Base-by-base conservation (phyloP, 2,797 vertebrate genomes). In the Spinibarbus caldwelli region DNA sequence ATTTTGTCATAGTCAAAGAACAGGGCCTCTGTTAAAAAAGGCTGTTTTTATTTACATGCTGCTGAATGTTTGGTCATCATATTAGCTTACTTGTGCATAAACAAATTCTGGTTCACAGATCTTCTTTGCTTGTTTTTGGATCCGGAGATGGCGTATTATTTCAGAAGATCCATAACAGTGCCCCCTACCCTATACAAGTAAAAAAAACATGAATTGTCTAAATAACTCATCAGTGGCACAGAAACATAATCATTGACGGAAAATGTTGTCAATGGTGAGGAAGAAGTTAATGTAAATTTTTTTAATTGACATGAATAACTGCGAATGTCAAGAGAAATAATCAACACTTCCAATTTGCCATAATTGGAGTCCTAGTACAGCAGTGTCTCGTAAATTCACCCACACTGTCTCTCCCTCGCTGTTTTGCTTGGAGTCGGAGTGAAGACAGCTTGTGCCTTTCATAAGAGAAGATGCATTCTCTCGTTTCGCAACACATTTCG, bases 401-500 rank as follows among this genome's bases (percentile, higher is more conserved):
- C 57, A 17, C 76, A 43, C 38, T 1, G 31, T 77, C 34, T 29
- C 70, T 26, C 19, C 29, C 29, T 80, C 6, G n/a, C 47, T 73
- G 52, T 77, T 80, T 64, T 7, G 21, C 41, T 75, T 68, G 17
- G 29, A 76, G 82, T 64, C 43, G 64, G 67, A 76, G 38, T 45
- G 70, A 64, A 2, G 76, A 73, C 70, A 57, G 43, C 85, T 76
- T 86, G 85, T 57, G 45, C 36, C 68, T 62, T 80, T 87, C 85
- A 54, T 62, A 17, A 78, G 49, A 31, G 68, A 73, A 75, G 73
- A 86, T 85, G 34, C 41, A 54, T 80, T 84, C 49, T 86, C 72
- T 84, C 34, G 7, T 85, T 75, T 78, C 59, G 43, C 38, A 64
- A 72, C 80, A 78, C 72, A 54, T 72, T 73, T 45, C 17, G 34